phyloP scores from a whole-genome alignment of 2,888 invertebrate genomes.

The Polietes domitor region DNA sequence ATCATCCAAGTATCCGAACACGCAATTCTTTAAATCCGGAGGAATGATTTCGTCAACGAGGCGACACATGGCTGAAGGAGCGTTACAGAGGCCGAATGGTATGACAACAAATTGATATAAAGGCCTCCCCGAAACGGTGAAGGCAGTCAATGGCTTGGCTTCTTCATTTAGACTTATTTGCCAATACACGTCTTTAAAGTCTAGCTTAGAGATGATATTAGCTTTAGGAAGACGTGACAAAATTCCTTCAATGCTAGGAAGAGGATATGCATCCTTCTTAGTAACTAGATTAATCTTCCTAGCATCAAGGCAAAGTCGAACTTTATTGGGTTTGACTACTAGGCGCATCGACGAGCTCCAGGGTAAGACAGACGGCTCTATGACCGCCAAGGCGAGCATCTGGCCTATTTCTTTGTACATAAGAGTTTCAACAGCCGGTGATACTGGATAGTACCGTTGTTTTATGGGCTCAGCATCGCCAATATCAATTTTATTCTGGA shows the following conservation, averaged over 20 bases:
- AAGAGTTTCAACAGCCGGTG: background rate
- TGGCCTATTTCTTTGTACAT: background rate
- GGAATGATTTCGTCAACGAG: too few relatives aligned
- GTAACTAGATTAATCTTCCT: constrained; percentile 13
- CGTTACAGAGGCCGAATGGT: too few relatives aligned
- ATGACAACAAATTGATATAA: too few relatives aligned
- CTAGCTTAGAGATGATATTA: constrained; percentile 4
- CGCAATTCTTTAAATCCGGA: too few relatives aligned
- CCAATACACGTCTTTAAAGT: too few relatives aligned
- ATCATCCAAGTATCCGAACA: constrained; percentile 42
- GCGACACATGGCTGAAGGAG: too few relatives aligned
- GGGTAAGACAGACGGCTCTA: background rate
- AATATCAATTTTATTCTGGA: too few relatives aligned
- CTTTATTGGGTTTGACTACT: constrained; percentile 13
- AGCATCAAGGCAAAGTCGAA: constrained; percentile 5
- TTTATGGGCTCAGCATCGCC: too few relatives aligned
- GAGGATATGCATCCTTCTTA: constrained; percentile 12
- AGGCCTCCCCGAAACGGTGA: too few relatives aligned
- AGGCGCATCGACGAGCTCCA: constrained; percentile 1
- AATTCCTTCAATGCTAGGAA: constrained; percentile 21
- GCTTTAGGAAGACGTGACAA: constrained; percentile 32
- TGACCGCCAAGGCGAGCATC: background rate
- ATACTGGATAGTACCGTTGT: too few relatives aligned
- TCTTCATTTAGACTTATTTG: too few relatives aligned
- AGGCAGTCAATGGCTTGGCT: too few relatives aligned